Evolutionary conservation across 1,140 invertebrate species (phyloP).

Genomic region (Phortica variegata): DNA sequence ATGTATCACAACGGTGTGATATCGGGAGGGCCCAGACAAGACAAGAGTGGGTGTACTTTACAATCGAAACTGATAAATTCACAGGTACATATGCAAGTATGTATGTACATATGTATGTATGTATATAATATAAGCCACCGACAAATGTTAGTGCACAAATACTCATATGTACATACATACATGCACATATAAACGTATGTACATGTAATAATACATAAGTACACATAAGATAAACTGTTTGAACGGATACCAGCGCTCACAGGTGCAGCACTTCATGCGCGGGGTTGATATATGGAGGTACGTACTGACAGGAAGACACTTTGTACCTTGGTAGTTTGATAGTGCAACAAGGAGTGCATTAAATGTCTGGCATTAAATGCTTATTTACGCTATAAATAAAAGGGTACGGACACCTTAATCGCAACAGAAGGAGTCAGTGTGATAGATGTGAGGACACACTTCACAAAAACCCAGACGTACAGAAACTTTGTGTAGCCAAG

Average conservation of each 20-base stretch:
- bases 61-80: not conserved
- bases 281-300: constrained; percentile 31
- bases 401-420: too few relatives aligned
- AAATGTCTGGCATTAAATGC: too few relatives aligned
- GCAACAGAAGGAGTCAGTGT: too few relatives aligned
- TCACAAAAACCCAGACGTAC: too few relatives aligned
- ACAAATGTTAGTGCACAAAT: not conserved
- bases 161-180: not conserved
- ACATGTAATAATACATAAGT: constrained; percentile 1
- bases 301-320: too few relatives aligned
- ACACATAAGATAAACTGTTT: too few relatives aligned
- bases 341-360: too few relatives aligned
- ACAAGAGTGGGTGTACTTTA: not conserved
- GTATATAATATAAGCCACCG: not conserved
- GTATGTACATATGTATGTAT: not conserved
- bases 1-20: not conserved
- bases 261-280: not conserved
- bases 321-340: too few relatives aligned
- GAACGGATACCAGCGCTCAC: not conserved
- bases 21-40: not conserved
- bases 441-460: too few relatives aligned
- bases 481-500: too few relatives aligned
- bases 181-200: constrained; percentile 1
- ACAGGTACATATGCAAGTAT: constrained; percentile 1
- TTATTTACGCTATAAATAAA: too few relatives aligned